Evolutionary conservation across 2,888 invertebrate species (phyloP).

Genomic region (Clanis bilineata): DNA sequence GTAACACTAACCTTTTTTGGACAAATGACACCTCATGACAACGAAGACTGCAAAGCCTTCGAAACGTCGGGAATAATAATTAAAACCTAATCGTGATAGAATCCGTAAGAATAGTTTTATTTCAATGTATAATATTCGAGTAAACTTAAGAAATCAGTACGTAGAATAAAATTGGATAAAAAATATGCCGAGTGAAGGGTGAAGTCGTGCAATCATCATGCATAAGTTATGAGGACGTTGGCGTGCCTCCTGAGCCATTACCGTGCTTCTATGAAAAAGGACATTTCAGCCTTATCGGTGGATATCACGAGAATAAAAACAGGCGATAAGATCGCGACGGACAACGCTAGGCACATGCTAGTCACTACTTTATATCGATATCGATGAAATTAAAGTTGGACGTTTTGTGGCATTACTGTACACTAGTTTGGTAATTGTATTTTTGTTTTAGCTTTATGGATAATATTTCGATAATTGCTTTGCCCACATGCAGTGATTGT

Average conservation of each 20-base stretch:
- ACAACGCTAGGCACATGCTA: slow-evolving; percentile 34
- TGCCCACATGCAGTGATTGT: background rate
- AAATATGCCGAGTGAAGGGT: slow-evolving; percentile 64
- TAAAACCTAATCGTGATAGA: no score
- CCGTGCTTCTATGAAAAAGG: slow-evolving; percentile 80
- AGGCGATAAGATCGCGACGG: slow-evolving; percentile 69
- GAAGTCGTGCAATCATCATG: slow-evolving; percentile 73
- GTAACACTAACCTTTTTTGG: no score
- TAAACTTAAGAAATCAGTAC: no score
- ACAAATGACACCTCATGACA: no score
- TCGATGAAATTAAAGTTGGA: slow-evolving; percentile 26
- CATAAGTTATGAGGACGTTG: slow-evolving; percentile 75
- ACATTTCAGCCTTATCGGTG: slow-evolving; percentile 78
- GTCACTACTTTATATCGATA: slow-evolving; percentile 31
- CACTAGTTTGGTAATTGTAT: background rate
- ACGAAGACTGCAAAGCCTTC: no score
- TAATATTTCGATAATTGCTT: background rate
- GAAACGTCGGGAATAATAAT: no score
- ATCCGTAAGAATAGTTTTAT: no score
- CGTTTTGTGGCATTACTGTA: background rate
- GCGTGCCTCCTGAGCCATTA: slow-evolving; percentile 77
- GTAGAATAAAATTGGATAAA: slow-evolving; percentile 8
- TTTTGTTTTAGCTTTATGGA: background rate
- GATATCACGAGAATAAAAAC: slow-evolving; percentile 81
- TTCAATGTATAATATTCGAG: no score